phyloP scores from a whole-genome alignment of 2,888 invertebrate genomes.

The Papilio elwesi region DNA sequence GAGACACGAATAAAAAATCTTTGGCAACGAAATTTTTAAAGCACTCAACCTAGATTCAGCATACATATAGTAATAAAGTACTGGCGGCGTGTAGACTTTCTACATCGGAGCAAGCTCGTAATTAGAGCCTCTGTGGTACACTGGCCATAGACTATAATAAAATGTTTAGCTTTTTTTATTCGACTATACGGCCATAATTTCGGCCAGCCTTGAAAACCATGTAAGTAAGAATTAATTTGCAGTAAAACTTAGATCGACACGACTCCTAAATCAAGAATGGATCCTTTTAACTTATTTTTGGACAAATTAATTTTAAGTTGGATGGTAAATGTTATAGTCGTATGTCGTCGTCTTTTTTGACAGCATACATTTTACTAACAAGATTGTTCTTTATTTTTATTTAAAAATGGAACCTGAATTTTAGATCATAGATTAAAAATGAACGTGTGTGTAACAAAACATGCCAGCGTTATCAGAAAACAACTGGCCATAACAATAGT shows the following conservation, averaged over 20 bases:
- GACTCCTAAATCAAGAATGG: no score
- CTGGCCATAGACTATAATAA: constrained; percentile 18
- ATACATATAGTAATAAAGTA: constrained; percentile 37
- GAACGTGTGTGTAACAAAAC: background rate
- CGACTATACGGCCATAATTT: background rate
- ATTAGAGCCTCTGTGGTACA: constrained; percentile 24
- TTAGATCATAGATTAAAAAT: constrained; percentile 9
- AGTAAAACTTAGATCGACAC: no score
- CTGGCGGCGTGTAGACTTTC: constrained; percentile 36
- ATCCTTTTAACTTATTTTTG: no score
- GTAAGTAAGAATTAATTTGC: background rate
- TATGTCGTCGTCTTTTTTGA: no score
- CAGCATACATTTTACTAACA: no score
- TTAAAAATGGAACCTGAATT: background rate
- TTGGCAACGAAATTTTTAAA: constrained; percentile 41
- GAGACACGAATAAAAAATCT: constrained; percentile 39
- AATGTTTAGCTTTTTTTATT: constrained; percentile 18
- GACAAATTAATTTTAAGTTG: no score
- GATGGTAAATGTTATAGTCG: no score
- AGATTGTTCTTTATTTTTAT: no score
- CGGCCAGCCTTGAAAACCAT: background rate
- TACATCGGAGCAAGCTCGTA: constrained; percentile 30
- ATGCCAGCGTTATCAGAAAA: constrained; percentile 9
- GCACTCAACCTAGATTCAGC: constrained; percentile 37
- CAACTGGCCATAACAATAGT: constrained; percentile 24